A percentile compares a stretch with the other conserved stretches of the same genome.
These are phyloP conservation scores for Gila orcuttii DNA, from an alignment of 2,113 vertebrate species.

Conservation along the genomic window DNA sequence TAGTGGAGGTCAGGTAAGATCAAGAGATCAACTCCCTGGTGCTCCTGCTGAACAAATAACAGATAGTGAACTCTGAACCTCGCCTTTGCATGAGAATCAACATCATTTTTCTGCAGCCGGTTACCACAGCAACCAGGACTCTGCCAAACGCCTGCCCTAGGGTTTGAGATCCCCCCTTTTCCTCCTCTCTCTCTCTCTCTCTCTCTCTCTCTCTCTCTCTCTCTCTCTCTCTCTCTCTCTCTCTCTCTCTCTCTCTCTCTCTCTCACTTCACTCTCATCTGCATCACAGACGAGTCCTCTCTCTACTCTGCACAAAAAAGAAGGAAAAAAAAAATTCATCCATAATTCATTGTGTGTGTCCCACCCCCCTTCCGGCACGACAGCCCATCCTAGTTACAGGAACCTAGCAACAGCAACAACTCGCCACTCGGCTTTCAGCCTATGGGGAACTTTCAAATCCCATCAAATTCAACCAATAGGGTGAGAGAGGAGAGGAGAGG, in stretches of 20 bases:
- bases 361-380: slow-evolving; percentile 80
- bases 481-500: slow-evolving; percentile 31
- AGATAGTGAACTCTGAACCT: slow-evolving; percentile 80
- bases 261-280: slow-evolving; percentile 78
- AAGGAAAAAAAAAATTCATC: slow-evolving; percentile 82
- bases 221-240: slow-evolving; percentile 50
- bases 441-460: slow-evolving; percentile 74
- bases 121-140: slow-evolving; percentile 65
- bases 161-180: slow-evolving; percentile 71
- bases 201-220: neutral
- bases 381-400: slow-evolving; percentile 86
- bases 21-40: slow-evolving; percentile 71
- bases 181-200: slow-evolving; percentile 28
- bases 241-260: slow-evolving; percentile 56
- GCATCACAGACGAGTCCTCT: slow-evolving; percentile 87
- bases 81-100: slow-evolving; percentile 84
- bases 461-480: slow-evolving; percentile 74
- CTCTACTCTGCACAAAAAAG: neutral
- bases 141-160: slow-evolving; percentile 72
- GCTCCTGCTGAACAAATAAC: slow-evolving; percentile 84
- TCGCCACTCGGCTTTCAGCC: slow-evolving; percentile 65
- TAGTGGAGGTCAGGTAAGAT: slow-evolving; percentile 73
- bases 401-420: slow-evolving; percentile 87
- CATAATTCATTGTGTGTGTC: slow-evolving; percentile 94
- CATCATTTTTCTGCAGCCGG: slow-evolving; percentile 71